These are phyloP conservation scores for Hypanus sabinus DNA, from an alignment of 2,113 vertebrate genomes.

Conservation along the genomic window DNA sequence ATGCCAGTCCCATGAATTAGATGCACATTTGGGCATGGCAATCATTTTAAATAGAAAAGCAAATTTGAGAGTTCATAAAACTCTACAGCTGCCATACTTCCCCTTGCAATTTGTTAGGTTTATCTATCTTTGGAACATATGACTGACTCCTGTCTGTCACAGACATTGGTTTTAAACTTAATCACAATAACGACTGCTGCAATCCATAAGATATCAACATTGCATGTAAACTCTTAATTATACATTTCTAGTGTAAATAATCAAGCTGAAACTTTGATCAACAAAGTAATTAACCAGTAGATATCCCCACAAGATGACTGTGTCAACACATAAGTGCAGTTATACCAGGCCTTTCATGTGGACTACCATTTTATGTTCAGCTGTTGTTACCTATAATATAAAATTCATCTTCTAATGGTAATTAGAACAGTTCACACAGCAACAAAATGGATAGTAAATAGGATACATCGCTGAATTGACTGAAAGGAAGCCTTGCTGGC, in stretches of 20 bases:
- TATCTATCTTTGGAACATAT: not conserved
- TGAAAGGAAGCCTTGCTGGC: not conserved
- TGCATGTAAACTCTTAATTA: conserved; percentile 23
- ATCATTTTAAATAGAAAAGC: conserved; percentile 1
- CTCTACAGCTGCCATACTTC: not conserved
- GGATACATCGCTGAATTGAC: not conserved
- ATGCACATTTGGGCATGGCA: not conserved
- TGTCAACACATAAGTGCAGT: conserved; percentile 30
- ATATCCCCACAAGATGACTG: conserved; percentile 33
- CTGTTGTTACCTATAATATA: not conserved
- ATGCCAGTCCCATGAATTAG: not conserved
- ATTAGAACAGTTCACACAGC: not conserved
- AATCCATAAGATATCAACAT: not conserved
- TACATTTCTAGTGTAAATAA: conserved; percentile 22
- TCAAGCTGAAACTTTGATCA: conserved; percentile 18
- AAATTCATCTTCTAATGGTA: conserved; percentile 17
- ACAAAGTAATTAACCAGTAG: conserved; percentile 11
- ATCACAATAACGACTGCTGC: not conserved
- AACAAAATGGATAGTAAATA: not conserved
- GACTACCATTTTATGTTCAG: not conserved
- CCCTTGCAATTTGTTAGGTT: not conserved
- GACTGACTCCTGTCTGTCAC: not conserved
- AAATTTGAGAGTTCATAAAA: not conserved
- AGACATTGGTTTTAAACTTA: not conserved
- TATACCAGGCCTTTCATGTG: not conserved